A percentile compares a stretch with the other conserved stretches of the same genome.
phyloP scores from a whole-genome alignment of 2,888 invertebrate genomes.

The Elysia crispata region DNA sequence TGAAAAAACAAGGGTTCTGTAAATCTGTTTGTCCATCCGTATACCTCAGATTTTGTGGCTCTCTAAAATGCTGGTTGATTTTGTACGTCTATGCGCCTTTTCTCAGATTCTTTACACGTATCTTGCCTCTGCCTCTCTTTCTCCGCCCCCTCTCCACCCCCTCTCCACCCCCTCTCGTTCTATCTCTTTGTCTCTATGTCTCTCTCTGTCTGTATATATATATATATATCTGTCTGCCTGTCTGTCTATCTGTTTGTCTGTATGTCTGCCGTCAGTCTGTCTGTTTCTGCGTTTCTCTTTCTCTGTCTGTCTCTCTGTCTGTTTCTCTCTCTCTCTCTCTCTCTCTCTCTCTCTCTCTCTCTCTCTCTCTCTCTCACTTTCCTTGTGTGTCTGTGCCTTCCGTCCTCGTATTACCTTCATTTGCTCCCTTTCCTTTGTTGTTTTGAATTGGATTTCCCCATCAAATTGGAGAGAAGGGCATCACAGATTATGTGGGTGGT shows the following conservation, averaged over 20 bases:
- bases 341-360: not conserved
- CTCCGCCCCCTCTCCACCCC: not conserved
- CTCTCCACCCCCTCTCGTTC: constrained; percentile 20
- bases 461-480: too few relatives aligned
- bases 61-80: too few relatives aligned
- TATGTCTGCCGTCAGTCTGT: constrained; percentile 5
- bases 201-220: constrained; percentile 31
- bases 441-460: too few relatives aligned
- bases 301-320: constrained; percentile 32
- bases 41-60: too few relatives aligned
- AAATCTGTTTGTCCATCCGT: too few relatives aligned
- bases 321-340: constrained; percentile 16
- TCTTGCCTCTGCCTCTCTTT: not conserved
- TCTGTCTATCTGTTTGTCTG: constrained; percentile 39
- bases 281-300: constrained; percentile 29
- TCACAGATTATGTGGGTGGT: too few relatives aligned
- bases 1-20: too few relatives aligned
- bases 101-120: too few relatives aligned
- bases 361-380: constrained; percentile 1
- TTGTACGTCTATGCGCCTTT: too few relatives aligned
- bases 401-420: too few relatives aligned
- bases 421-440: too few relatives aligned
- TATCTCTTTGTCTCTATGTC: constrained; percentile 19
- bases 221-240: constrained; percentile 27
- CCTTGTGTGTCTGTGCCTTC: too few relatives aligned